phyloP scores from a whole-genome alignment of 2,888 invertebrate species.

The Noctua comes region DNA sequence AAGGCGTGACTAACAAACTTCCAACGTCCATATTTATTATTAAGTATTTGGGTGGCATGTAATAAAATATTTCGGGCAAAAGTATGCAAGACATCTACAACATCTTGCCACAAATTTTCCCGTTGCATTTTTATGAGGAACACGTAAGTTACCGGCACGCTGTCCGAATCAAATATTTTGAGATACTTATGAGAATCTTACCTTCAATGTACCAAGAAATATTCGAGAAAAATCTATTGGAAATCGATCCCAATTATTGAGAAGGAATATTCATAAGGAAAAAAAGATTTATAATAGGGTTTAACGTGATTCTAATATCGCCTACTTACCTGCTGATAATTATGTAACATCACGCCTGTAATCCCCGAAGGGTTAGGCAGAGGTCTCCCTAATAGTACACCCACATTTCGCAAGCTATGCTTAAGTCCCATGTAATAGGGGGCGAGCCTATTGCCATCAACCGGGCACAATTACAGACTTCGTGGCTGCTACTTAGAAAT shows the following conservation, averaged over 20 bases:
- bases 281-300: not conserved
- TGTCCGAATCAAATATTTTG: constrained; percentile 40
- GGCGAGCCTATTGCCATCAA: not conserved
- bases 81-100: constrained; percentile 6
- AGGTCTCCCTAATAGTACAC: not conserved
- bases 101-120: constrained; percentile 43
- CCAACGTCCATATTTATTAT: not conserved
- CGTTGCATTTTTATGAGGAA: constrained; percentile 54
- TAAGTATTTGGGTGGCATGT: not conserved
- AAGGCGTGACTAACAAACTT: not conserved
- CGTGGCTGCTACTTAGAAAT: not conserved
- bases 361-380: not conserved
- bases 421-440: not conserved
- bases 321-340: not conserved
- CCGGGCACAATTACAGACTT: not conserved
- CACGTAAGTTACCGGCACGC: constrained; percentile 34
- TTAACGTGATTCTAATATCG: no score
- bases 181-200: constrained; percentile 22
- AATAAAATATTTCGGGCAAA: not conserved
- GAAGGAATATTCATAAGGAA: not conserved
- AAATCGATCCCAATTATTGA: not conserved
- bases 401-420: no score
- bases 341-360: not conserved
- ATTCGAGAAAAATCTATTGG: not conserved
- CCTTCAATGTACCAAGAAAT: not conserved